Percentiles rank a stretch among this genome's conserved stretches.
phyloP scores from a whole-genome alignment of 2,888 invertebrate species.

The Sylvicola cinctus region DNA sequence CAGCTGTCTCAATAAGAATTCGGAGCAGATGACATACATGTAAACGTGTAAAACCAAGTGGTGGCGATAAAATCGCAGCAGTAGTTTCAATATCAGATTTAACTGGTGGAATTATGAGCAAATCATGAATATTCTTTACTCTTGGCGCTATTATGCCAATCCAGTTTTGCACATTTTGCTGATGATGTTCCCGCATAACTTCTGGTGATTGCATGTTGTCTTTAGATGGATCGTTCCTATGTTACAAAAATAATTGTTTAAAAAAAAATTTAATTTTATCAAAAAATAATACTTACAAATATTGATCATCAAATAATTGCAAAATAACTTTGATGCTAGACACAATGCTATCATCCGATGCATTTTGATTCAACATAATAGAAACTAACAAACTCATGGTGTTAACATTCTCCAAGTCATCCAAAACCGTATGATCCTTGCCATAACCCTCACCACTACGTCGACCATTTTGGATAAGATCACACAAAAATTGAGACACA shows the following conservation, averaged over 20 bases:
- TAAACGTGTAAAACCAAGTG: constrained; percentile 59
- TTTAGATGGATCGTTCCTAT: constrained; percentile 22
- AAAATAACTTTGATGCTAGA: constrained; percentile 64
- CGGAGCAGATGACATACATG: constrained; percentile 63
- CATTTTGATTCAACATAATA: constrained; percentile 52
- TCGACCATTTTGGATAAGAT: constrained; percentile 51
- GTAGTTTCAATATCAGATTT: constrained; percentile 48
- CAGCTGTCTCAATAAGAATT: constrained; percentile 51
- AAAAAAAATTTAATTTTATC: too few relatives aligned
- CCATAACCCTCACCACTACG: constrained; percentile 15
- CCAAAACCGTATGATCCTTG: constrained; percentile 20
- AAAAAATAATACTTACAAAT: too few relatives aligned
- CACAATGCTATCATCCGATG: constrained; percentile 53
- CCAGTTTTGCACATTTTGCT: constrained; percentile 37
- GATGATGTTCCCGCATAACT: constrained; percentile 34
- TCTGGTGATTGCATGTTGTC: constrained; percentile 17
- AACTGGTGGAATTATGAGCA: constrained; percentile 44
- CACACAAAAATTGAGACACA: constrained; percentile 72
- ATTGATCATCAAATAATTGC: constrained; percentile 35
- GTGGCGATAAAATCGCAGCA: constrained; percentile 47
- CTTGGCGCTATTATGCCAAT: constrained; percentile 40
- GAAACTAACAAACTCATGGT: constrained; percentile 21
- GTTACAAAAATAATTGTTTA: background rate
- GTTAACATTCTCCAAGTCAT: too few relatives aligned
- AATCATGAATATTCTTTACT: constrained; percentile 44